Conservation (phyloP, 2,113 vertebrate genomes). For the Phainopepla nitens region DNA sequence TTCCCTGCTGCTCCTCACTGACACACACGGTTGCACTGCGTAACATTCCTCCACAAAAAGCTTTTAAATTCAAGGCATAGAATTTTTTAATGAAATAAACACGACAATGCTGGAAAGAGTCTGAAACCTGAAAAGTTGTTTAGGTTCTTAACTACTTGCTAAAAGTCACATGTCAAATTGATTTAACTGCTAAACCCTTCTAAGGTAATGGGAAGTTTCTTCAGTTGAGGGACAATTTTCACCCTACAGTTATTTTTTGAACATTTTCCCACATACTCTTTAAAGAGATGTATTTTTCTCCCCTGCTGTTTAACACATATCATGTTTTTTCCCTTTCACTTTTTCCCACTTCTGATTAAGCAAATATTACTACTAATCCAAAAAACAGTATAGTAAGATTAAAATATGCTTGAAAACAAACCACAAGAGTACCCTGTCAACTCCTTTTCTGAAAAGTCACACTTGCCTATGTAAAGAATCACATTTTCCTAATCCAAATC, state of each 20-base stretch:
- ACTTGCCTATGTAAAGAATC: background rate
- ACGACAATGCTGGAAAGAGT: background rate
- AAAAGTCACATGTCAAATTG: background rate
- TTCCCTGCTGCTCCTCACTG: background rate
- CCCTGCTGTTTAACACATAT: background rate
- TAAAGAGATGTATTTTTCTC: background rate
- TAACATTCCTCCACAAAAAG: background rate
- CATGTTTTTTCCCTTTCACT: background rate
- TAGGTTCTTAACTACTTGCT: background rate
- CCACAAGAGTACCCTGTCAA: background rate
- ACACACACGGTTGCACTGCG: accelerated
- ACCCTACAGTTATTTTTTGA: background rate
- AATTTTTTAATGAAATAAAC: background rate
- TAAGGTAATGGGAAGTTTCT: background rate
- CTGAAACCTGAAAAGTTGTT: background rate
- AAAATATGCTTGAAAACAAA: background rate
- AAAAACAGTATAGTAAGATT: background rate
- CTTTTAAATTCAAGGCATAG: background rate
- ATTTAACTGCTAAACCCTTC: background rate
- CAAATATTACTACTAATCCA: background rate
- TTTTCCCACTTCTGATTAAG: background rate
- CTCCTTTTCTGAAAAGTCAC: background rate
- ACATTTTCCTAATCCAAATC: background rate
- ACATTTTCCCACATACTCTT: background rate
- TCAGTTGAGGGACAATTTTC: background rate